Percentiles rank a stretch among this genome's conserved stretches.
Conservation (phyloP, 1,140 invertebrate species). For the Microvelia longipes region DNA sequence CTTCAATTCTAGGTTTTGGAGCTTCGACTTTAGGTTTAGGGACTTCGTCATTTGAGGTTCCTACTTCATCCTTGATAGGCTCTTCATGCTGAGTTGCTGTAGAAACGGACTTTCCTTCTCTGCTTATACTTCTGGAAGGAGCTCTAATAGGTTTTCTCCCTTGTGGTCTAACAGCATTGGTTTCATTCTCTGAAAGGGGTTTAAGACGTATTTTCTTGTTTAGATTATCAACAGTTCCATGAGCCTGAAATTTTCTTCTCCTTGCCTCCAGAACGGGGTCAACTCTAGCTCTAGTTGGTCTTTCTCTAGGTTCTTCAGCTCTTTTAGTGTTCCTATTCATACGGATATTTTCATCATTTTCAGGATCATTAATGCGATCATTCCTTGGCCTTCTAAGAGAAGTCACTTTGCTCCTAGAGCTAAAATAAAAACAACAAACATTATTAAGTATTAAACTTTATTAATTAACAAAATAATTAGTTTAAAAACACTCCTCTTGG, state of each 20-base stretch:
- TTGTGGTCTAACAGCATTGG: neutral
- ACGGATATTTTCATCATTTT: neutral
- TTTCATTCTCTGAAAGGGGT: slow-evolving; percentile 2
- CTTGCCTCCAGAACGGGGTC: slow-evolving; percentile 11
- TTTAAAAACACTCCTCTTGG: too few relatives aligned
- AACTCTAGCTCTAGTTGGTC: neutral
- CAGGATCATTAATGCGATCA: neutral
- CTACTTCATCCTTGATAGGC: neutral
- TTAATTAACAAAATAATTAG: too few relatives aligned
- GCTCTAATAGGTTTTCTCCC: neutral
- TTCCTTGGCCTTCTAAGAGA: neutral
- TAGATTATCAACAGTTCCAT: neutral
- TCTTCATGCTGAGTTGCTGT: neutral
- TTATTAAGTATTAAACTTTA: neutral
- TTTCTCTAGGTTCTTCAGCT: neutral
- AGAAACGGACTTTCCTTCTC: neutral
- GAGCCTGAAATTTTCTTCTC: slow-evolving; percentile 11
- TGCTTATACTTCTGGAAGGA: neutral
- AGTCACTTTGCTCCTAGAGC: neutral
- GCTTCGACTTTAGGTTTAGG: neutral
- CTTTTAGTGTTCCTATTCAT: neutral
- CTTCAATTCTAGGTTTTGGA: neutral
- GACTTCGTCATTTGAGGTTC: neutral
- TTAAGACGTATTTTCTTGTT: slow-evolving; percentile 11
- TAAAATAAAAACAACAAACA: neutral